Evolutionary conservation across 1,140 invertebrate genomes (phyloP), one percentile per base, ranked within the genome.

Genomic region (Ctenoplectra terminalis): DNA sequence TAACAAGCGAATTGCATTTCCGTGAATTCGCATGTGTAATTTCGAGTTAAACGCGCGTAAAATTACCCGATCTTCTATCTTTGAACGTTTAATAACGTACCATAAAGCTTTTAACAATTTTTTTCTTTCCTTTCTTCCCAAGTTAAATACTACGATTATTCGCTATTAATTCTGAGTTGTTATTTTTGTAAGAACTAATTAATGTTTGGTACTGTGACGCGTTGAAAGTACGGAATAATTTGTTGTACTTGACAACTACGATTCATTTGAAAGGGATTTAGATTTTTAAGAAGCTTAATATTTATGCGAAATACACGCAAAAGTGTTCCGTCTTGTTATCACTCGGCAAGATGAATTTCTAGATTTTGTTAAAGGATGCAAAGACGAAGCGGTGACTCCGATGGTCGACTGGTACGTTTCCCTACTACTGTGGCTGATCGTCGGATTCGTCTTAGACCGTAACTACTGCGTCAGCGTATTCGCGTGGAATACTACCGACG

Each of bases 391-490:
- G 11, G 26, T 34, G 6, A 26, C 29, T 40, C 50, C 34, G 17
- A 54, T 43, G 66, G 76, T 66, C 60, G 66, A 70, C 66, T 61
- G 5, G 23, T 23, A 50, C 54, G 46, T 61, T 79, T 31, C 17
- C 17, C 67, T 23, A 37, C 56, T 40, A 71, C n/a, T 50, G 54
- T 34, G 73, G 1, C 54, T 8, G 52, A 23, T 26, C 54, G 76
- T 37, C 54, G 29, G n/a, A 3, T 23, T 37, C 43, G 17, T 58
- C 52, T 17, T 34, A 17, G 52, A 46, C 29, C 40, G 4, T 54
- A 4, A 15, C 40, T 8, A 69, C 63, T 58, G 66, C 34, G 52
- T 78, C 75, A 78, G 75, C 75, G 70, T 69, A 48, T 78, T 78
- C 75, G 20, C 1, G 0, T 1, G 52, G 23, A 58, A 46, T 34